phyloP scores from a whole-genome alignment of 92 coral and sea anemone species.

The Porites divaricata region DNA sequence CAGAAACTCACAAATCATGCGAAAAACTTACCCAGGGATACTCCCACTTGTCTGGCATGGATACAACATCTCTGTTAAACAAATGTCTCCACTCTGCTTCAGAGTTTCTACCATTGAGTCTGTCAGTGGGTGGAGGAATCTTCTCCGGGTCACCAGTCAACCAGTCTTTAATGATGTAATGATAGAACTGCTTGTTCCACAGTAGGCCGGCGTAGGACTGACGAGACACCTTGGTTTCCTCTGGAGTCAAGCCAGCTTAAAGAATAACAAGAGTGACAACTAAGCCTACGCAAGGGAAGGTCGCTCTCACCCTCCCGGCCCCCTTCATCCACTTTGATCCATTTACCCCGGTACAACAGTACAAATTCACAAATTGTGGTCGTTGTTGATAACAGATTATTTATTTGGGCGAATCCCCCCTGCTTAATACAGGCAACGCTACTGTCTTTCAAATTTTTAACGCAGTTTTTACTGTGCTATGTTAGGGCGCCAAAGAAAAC shows the following conservation, averaged over 20 bases:
- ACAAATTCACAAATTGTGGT: too few relatives aligned
- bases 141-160: conserved; percentile 81
- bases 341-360: too few relatives aligned
- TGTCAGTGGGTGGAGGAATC: conserved; percentile 77
- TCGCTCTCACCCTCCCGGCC: neutral
- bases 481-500: too few relatives aligned
- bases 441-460: too few relatives aligned
- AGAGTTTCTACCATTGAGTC: conserved; percentile 73
- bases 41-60: conserved; percentile 92
- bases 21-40: conserved; percentile 87
- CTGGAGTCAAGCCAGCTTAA: conserved; percentile 15
- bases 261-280: neutral
- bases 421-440: too few relatives aligned
- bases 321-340: too few relatives aligned
- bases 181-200: conserved; percentile 20
- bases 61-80: conserved; percentile 57
- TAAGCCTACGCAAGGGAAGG: neutral
- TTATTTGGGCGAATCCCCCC: too few relatives aligned
- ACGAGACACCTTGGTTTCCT: conserved; percentile 83
- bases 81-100: conserved; percentile 81
- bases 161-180: conserved; percentile 92
- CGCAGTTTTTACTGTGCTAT: too few relatives aligned
- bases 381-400: too few relatives aligned
- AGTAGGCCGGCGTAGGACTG: conserved; percentile 94
- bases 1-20: too few relatives aligned